These are phyloP conservation scores for Candoia aspera DNA, from an alignment of 2,113 vertebrate genomes.

Conservation along the genomic window DNA sequence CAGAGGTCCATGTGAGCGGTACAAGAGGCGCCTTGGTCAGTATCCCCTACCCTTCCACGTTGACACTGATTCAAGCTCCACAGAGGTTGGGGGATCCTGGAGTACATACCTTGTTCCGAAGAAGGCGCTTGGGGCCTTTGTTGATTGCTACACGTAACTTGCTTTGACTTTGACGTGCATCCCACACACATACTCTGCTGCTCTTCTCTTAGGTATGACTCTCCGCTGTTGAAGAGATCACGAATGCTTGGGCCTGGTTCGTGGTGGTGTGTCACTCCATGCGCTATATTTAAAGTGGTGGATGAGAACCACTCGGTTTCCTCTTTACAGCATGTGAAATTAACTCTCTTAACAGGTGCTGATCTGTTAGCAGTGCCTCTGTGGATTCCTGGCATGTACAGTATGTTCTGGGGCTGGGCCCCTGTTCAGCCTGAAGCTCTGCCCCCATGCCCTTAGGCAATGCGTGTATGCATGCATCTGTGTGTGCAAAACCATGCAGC, in stretches of 20 bases:
- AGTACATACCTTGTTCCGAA: neutral
- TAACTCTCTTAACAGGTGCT: neutral
- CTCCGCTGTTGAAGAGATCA: neutral
- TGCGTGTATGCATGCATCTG: neutral
- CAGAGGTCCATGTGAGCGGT: neutral
- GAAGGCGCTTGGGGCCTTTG: neutral
- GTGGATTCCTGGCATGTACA: neutral
- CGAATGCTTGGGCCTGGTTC: accelerated
- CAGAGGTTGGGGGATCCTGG: neutral
- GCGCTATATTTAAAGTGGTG: neutral
- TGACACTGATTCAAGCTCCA: neutral
- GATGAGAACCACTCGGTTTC: no score
- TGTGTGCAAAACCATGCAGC: no score
- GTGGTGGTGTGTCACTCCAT: accelerated
- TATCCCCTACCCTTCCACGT: neutral
- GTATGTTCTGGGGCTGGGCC: neutral
- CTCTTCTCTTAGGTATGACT: accelerated
- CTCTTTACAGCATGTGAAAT: neutral
- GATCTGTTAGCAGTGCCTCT: neutral
- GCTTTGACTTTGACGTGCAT: neutral
- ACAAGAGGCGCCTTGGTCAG: neutral
- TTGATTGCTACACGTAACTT: accelerated
- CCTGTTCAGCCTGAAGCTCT: neutral
- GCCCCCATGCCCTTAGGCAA: neutral
- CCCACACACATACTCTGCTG: accelerated